Evolutionary conservation across 92 coral and sea anemone species (phyloP).

Genomic region (Phenganax stokvisi): DNA sequence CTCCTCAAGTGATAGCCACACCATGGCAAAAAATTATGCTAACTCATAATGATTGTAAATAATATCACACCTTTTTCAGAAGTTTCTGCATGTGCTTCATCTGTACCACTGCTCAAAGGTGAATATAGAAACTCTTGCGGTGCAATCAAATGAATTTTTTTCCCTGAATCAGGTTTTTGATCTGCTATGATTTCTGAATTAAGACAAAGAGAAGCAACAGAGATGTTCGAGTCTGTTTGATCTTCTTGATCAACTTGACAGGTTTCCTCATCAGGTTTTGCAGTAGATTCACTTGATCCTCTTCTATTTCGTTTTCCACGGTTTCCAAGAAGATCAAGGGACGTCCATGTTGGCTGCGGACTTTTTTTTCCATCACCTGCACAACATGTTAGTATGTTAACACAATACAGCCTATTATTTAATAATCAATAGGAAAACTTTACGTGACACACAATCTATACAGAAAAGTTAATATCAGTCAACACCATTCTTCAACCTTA

Average conservation of each 20-base stretch:
- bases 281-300: conserved; percentile 11
- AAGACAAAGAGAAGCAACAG: background rate
- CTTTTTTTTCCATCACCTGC: background rate
- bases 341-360: conserved; percentile 25
- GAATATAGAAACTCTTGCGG: conserved; percentile 21
- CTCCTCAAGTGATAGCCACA: background rate
- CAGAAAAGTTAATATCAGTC: too few species aligned
- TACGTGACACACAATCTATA: too few species aligned
- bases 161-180: background rate
- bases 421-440: too few species aligned
- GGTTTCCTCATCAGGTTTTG: background rate
- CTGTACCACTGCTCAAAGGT: background rate
- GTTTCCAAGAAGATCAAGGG: conserved; percentile 37
- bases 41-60: background rate
- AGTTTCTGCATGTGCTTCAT: conserved; percentile 4
- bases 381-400: background rate
- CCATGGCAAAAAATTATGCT: background rate
- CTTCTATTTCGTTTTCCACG: background rate
- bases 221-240: background rate
- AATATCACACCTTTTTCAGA: conserved; percentile 14
- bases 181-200: background rate
- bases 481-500: too few species aligned
- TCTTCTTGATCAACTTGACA: background rate
- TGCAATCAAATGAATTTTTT: conserved; percentile 4
- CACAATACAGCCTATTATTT: background rate